These are phyloP conservation scores for Archips xylosteana DNA, from an alignment of 2,888 invertebrate genomes.

Conservation along the genomic window DNA sequence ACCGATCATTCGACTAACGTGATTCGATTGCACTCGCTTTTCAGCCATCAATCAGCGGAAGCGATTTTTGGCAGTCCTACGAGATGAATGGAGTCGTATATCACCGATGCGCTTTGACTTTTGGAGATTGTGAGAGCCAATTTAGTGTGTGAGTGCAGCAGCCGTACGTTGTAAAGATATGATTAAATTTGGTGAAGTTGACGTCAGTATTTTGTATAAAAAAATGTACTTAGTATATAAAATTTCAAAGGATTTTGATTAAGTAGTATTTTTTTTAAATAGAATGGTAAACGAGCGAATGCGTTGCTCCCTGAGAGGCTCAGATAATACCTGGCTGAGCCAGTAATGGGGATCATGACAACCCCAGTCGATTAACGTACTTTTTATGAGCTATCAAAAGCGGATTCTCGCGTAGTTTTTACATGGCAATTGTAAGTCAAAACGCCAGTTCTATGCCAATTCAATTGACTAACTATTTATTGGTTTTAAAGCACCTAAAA, in stretches of 20 bases:
- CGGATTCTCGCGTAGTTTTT: too few relatives aligned
- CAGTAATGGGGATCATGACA: too few relatives aligned
- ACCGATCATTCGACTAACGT: slow-evolving; percentile 62
- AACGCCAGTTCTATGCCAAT: too few relatives aligned
- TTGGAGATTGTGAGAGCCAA: slow-evolving; percentile 22
- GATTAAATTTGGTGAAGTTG: slow-evolving; percentile 5
- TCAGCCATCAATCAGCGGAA: slow-evolving; percentile 52
- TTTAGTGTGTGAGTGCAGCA: not conserved
- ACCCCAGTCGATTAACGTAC: too few relatives aligned
- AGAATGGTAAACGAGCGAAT: too few relatives aligned
- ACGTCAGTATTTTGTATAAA: not conserved
- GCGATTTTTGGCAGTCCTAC: slow-evolving; percentile 54
- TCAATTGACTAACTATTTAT: too few relatives aligned
- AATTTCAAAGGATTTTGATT: not conserved
- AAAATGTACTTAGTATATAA: not conserved
- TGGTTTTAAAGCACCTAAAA: too few relatives aligned
- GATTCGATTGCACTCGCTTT: slow-evolving; percentile 65
- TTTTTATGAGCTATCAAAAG: too few relatives aligned
- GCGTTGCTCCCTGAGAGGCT: too few relatives aligned
- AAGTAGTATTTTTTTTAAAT: too few relatives aligned
- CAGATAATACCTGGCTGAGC: too few relatives aligned
- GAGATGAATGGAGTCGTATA: slow-evolving; percentile 31
- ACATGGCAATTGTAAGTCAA: too few relatives aligned
- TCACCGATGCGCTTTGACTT: slow-evolving; percentile 49
- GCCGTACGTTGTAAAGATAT: not conserved